phyloP scores from a whole-genome alignment of 1,140 invertebrate species.

The Cecropterus lyciades region DNA sequence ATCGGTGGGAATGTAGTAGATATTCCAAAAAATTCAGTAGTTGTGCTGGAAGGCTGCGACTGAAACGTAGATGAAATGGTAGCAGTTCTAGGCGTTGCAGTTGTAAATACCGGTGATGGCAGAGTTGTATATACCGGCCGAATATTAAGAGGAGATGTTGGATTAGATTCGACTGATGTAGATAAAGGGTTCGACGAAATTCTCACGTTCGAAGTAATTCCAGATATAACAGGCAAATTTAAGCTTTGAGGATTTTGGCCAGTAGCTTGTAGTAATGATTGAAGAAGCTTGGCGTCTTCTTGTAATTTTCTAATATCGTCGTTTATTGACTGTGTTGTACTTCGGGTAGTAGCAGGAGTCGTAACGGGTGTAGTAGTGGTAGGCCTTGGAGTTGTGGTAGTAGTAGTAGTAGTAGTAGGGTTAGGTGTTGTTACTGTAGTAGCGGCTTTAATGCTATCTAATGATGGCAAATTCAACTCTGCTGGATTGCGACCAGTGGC shows the following conservation, averaged over 20 bases:
- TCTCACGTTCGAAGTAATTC: slow-evolving; percentile 72
- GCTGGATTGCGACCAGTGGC: slow-evolving; percentile 68
- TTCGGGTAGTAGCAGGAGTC: slow-evolving; percentile 41
- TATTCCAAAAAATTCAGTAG: slow-evolving; percentile 64
- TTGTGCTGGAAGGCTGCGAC: slow-evolving; percentile 48
- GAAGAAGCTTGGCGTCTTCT: slow-evolving; percentile 61
- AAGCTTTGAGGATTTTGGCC: slow-evolving; percentile 50
- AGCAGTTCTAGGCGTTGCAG: slow-evolving; percentile 55
- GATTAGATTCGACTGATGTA: slow-evolving; percentile 63
- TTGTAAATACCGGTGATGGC: slow-evolving; percentile 48
- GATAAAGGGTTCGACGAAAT: slow-evolving; percentile 71
- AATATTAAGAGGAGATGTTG: slow-evolving; percentile 65
- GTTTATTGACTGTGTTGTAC: slow-evolving; percentile 46
- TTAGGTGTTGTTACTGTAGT: slow-evolving; percentile 45
- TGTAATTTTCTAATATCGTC: slow-evolving; percentile 56
- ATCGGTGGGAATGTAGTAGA: slow-evolving; percentile 68
- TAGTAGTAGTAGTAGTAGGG: slow-evolving; percentile 39
- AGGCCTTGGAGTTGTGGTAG: slow-evolving; percentile 39
- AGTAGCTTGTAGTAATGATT: slow-evolving; percentile 60
- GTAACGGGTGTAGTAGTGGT: slow-evolving; percentile 38
- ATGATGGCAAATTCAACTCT: slow-evolving; percentile 57
- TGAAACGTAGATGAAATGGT: slow-evolving; percentile 66
- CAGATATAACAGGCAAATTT: slow-evolving; percentile 66
- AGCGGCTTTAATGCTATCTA: slow-evolving; percentile 47
- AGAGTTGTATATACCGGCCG: slow-evolving; percentile 66